phyloP scores from a whole-genome alignment of 2,797 vertebrate genomes.

The Fringilla coelebs region DNA sequence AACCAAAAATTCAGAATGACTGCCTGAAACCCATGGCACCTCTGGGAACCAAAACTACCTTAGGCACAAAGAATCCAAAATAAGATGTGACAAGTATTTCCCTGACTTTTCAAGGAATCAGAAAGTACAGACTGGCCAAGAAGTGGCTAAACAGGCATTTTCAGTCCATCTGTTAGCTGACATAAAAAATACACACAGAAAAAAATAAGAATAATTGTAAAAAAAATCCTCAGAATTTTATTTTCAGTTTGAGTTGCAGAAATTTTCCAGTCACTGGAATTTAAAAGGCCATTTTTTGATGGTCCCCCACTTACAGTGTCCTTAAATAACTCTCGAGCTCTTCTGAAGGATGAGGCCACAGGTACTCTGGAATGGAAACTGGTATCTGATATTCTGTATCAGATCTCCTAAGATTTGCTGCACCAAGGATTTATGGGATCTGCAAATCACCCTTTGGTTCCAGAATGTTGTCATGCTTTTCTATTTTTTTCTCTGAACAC shows the following conservation, averaged over 20 bases:
- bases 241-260: neutral
- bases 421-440: neutral
- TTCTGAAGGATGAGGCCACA: neutral
- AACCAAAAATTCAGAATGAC: neutral
- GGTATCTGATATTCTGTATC: neutral
- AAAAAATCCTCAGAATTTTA: neutral
- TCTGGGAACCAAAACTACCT: neutral
- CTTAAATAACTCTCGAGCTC: neutral
- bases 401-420: neutral
- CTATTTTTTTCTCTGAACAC: neutral
- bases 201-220: neutral
- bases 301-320: neutral
- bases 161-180: neutral
- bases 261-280: neutral
- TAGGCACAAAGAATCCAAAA: neutral
- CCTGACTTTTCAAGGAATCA: neutral
- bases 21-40: neutral
- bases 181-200: neutral
- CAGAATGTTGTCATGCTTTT: neutral
- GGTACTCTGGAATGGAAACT: neutral
- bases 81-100: neutral
- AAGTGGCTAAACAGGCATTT: neutral
- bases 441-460: neutral
- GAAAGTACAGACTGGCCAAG: neutral
- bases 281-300: neutral